Percentiles rank a stretch among this genome's conserved stretches.
These are phyloP conservation scores for human (Homo sapiens) DNA, from an alignment of 2,113 vertebrate species.

Conservation along the genomic window GRCh38 chr9:6309001-6309500, in stretches of 20 bases:
- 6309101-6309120: neutral
- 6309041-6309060: neutral
- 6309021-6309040: neutral
- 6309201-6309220: neutral
- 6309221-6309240: conserved; percentile 7
- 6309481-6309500: neutral
- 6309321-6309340: too few relatives aligned
- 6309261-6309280: neutral
- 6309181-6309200: neutral
- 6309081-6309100: neutral
- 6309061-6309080: neutral
- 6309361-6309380: neutral
- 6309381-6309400: neutral
- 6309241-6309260: neutral
- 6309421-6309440: neutral
- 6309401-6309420: neutral
- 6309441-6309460: neutral
- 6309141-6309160: neutral
- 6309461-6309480: neutral
- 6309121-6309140: neutral
- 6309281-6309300: neutral
- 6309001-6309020: neutral
- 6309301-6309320: neutral
- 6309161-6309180: neutral
- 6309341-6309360: neutral